Conservation (phyloP, 2,888 invertebrate species). For the Bruchidius siliquastri region DNA sequence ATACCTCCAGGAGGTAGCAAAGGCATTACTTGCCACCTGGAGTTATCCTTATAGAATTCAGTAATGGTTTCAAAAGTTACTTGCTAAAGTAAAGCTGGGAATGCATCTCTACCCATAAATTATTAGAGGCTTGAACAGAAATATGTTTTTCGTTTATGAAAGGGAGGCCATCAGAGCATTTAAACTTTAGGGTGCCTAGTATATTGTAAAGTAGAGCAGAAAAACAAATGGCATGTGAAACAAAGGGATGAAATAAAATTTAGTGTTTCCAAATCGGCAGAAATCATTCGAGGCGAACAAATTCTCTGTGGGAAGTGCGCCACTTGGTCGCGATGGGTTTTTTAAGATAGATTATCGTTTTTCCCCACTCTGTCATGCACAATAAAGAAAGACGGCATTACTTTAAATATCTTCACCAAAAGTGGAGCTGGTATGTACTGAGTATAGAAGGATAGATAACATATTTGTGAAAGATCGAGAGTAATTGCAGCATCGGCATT, state of each 20-base stretch:
- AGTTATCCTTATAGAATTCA: too few relatives aligned
- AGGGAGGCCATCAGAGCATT: slow-evolving; percentile 2
- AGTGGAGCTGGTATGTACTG: too few relatives aligned
- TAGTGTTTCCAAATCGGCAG: slow-evolving; percentile 38
- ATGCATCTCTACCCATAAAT: neutral
- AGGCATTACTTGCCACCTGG: too few relatives aligned
- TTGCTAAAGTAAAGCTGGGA: too few relatives aligned
- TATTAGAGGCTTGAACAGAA: neutral
- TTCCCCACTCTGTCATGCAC: neutral
- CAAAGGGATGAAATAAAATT: slow-evolving; percentile 40
- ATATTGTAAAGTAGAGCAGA: slow-evolving; percentile 22
- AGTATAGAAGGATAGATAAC: too few relatives aligned
- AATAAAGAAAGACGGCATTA: too few relatives aligned
- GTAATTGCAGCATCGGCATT: too few relatives aligned
- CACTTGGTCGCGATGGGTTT: neutral
- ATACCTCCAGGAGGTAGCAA: too few relatives aligned
- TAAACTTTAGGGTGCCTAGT: slow-evolving; percentile 16
- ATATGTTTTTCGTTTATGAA: neutral
- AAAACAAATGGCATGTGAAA: slow-evolving; percentile 39
- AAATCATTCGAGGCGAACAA: neutral
- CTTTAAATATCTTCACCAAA: too few relatives aligned
- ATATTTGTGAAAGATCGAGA: too few relatives aligned
- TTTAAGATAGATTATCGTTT: neutral
- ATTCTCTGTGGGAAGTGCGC: neutral
- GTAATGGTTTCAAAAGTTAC: too few relatives aligned